These are phyloP conservation scores for Lithodes maja DNA, from an alignment of 2,888 invertebrate species.

Conservation along the genomic window DNA sequence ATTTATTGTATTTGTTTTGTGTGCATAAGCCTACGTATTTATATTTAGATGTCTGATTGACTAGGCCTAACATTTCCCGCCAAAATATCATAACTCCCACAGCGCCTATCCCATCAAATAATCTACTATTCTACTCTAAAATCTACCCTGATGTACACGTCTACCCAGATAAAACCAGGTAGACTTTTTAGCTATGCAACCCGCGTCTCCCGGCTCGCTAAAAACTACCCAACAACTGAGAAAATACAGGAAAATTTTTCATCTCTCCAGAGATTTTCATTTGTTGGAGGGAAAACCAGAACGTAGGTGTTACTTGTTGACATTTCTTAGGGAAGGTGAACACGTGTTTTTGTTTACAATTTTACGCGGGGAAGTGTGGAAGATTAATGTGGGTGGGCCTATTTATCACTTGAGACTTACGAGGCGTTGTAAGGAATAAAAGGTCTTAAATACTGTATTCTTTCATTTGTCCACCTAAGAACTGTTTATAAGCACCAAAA, in stretches of 20 bases:
- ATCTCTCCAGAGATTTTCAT: background rate
- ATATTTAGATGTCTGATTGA: too few species aligned
- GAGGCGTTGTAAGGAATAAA: too few species aligned
- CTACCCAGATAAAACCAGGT: background rate
- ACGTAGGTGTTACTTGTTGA: background rate
- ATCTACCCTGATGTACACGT: background rate
- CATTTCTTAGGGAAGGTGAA: background rate
- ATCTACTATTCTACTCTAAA: background rate
- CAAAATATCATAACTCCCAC: background rate
- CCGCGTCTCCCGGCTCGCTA: background rate
- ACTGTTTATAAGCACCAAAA: too few species aligned
- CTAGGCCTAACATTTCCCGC: background rate
- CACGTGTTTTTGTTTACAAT: background rate
- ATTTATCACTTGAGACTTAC: too few species aligned
- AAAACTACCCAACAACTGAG: background rate
- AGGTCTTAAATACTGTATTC: too few species aligned
- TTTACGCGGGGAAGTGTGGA: background rate
- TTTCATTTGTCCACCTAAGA: too few species aligned
- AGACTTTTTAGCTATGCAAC: too few species aligned
- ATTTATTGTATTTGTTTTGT: too few species aligned
- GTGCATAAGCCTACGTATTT: too few species aligned
- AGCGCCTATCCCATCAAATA: background rate
- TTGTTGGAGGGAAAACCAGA: background rate
- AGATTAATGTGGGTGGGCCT: background rate
- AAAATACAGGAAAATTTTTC: background rate